These are phyloP conservation scores for Bubalus kerabau DNA, from an alignment of 2,113 vertebrate species.

Conservation along the genomic window DNA sequence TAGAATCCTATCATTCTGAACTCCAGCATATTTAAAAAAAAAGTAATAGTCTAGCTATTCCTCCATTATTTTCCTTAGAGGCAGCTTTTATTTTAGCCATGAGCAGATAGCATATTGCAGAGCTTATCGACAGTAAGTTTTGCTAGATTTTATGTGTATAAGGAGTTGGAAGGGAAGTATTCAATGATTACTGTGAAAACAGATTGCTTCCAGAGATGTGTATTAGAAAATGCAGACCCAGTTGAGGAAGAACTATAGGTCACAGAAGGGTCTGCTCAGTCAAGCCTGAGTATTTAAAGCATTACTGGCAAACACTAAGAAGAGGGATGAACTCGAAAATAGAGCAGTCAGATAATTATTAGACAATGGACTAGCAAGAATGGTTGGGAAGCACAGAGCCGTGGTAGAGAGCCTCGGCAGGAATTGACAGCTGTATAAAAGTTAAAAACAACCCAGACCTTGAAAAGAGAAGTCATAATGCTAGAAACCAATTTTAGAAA, in stretches of 20 bases:
- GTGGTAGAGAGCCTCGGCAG: neutral
- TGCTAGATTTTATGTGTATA: constrained; percentile 25
- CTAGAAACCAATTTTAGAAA: constrained; percentile 59
- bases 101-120: neutral
- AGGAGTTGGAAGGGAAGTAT: constrained; percentile 40
- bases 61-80: constrained; percentile 5
- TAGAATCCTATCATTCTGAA: neutral
- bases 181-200: constrained; percentile 46
- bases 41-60: neutral
- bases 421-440: constrained; percentile 8
- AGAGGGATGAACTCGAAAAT: neutral
- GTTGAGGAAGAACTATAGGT: neutral
- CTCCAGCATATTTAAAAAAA: constrained; percentile 29
- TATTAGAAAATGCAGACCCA: neutral
- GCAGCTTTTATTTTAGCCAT: constrained; percentile 48
- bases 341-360: constrained; percentile 17
- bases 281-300: neutral
- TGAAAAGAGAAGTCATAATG: constrained; percentile 39
- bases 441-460: constrained; percentile 51
- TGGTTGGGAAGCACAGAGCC: neutral
- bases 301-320: neutral
- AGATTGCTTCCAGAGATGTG: constrained; percentile 10
- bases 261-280: neutral
- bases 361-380: constrained; percentile 8
- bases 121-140: neutral